Conservation (phyloP, 2,888 invertebrate genomes). For the Tetramorium bicarinatum region DNA sequence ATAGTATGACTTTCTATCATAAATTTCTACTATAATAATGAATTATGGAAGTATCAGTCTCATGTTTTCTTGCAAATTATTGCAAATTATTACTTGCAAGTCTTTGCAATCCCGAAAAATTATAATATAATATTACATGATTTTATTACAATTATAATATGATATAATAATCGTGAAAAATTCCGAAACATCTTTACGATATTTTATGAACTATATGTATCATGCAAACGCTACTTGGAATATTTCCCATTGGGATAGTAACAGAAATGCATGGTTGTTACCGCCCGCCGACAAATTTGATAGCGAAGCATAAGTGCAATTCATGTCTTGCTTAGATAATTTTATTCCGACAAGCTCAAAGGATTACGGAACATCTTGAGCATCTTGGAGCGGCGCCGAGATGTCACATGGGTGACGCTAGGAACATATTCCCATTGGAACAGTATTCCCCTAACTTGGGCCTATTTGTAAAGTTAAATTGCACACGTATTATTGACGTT, state of each 20-base stretch:
- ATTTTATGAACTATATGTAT: neutral
- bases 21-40: neutral
- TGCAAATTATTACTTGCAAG: neutral
- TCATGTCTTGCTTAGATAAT: conserved; percentile 8
- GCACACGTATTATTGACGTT: conserved; percentile 53
- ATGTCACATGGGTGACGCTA: conserved; percentile 1
- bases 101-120: neutral
- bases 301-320: neutral
- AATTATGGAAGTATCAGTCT: neutral
- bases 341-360: conserved; percentile 5
- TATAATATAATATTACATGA: neutral
- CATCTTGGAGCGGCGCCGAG: neutral
- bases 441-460: conserved; percentile 18
- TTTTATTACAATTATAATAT: neutral
- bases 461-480: conserved; percentile 57
- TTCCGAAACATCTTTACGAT: neutral
- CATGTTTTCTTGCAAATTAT: neutral
- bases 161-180: neutral
- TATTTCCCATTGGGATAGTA: conserved; percentile 6
- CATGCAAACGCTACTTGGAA: neutral
- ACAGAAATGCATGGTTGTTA: neutral
- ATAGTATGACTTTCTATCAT: neutral
- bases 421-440: conserved; percentile 41
- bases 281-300: neutral
- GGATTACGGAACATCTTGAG: conserved; percentile 2